Evolutionary conservation across 2,888 invertebrate genomes (phyloP).

Genomic region (Zonitis immaculata): DNA sequence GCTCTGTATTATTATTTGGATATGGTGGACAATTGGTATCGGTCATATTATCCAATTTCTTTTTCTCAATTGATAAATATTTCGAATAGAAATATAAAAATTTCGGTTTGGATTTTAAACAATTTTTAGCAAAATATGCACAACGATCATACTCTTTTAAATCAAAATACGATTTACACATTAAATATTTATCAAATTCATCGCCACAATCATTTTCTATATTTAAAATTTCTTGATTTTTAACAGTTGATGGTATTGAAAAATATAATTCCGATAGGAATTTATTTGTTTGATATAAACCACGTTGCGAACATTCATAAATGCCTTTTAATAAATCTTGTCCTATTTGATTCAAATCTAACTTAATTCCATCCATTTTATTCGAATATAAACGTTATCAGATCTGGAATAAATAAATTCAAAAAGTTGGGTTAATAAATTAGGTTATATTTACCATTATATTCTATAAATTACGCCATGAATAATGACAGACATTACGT

Average conservation of each 20-base stretch:
- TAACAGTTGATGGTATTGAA: constrained; percentile 54
- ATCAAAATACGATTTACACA: constrained; percentile 87
- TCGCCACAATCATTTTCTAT: constrained; percentile 53
- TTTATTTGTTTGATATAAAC: constrained; percentile 75
- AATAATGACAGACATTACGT: not conserved
- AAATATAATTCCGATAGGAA: constrained; percentile 85
- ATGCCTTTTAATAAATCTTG: constrained; percentile 61
- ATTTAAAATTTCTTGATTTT: constrained; percentile 49
- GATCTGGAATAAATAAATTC: not conserved
- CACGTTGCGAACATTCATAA: constrained; percentile 72
- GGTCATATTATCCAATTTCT: constrained; percentile 77
- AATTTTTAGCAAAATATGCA: constrained; percentile 72
- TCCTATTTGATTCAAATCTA: constrained; percentile 61
- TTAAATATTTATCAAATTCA: constrained; percentile 67
- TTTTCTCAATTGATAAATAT: constrained; percentile 87
- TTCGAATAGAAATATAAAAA: constrained; percentile 83
- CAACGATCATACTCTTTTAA: constrained; percentile 86
- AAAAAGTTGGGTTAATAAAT: not conserved
- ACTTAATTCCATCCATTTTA: constrained; percentile 30
- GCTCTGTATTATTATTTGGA: constrained; percentile 51
- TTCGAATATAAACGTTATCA: too few species aligned
- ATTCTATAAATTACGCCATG: not conserved
- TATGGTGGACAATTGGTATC: constrained; percentile 56
- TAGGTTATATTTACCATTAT: not conserved
- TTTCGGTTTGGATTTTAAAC: constrained; percentile 64